Evolutionary conservation across 2,113 vertebrate genomes (phyloP), one percentile per base, ranked within the genome.

Genomic region (Protobothrops mucrosquamatus): DNA sequence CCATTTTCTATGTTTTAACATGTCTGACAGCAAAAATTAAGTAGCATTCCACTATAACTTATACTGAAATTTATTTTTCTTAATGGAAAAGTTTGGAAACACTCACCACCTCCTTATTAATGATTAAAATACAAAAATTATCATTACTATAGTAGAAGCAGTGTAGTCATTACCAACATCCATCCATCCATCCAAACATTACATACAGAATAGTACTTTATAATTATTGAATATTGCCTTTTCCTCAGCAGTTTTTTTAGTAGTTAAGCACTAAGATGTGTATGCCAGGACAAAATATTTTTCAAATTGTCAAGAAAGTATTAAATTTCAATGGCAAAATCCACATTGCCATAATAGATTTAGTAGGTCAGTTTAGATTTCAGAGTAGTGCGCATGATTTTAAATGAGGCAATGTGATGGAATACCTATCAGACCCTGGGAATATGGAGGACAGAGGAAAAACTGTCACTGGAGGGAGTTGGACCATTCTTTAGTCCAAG

Each of bases 101-200:
- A 0, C 90, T 43, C 3, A 0, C 93, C 94, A 95, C 91, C 91
- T 91, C 34, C 93, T 96, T 96, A 96, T 97, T 97, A 97, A 98
- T 97, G 97, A 98, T 97, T 97, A 96, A 98, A 97, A 96, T 95
- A 96, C 95, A 90, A 97, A 97, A 29, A 97, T 96, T 95, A 96
- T 96, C 81, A 94, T 91, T 97, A 92, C 90, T 95, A 93, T 91
- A 96, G 95, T 95, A 95, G 54, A 97, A 92, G 59, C 91, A 95
- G 91, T 96, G 97, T 94, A 88, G 89, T 96, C 97, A 95, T 93
- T 95, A 89, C 95, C 95, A 96, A 86, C 48, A 94, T 88, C 92
- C 4, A 6, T 94, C 8, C 48, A 51, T 51, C 7, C 48, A 51
- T 51, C 7, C 48, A 51, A 51, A 51, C 48, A 96, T 92, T 95